Base-by-base conservation (phyloP, 2,888 invertebrate species). In the Parnassius mnemosyne region DNA sequence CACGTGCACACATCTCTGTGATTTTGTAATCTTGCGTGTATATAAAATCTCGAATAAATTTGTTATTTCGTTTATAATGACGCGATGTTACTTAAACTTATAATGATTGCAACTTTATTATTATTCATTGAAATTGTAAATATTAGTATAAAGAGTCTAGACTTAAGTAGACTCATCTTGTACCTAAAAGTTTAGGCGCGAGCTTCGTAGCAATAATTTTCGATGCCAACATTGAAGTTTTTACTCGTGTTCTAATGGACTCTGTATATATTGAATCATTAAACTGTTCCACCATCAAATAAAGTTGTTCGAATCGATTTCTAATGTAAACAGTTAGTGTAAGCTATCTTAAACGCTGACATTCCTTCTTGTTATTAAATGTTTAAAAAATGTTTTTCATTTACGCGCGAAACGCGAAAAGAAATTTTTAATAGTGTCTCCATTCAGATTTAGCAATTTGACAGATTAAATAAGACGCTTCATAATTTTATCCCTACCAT, bases 321-420 rank as follows among this genome's bases (percentile, higher is more conserved):
- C 78, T 78, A 79, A 80, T 78, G 75, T 84, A 79, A 76, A 81
- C 80, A 80, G 74, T 79, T 74, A 76, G 71, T 72, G 73, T 75
- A 85, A 84, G 80, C 86, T 78, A 81, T 78, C 75, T 79, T 87
- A 89, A 90, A 90, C 90, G 90, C 89, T 89, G 88, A 90, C 90
- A 90, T 89, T 89, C 81, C 84, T 82, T 78, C 75, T 73, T 76
- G 71, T 74, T 66, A 71, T 71, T 62, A 70, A 68, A 66, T 66
- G 67, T 57, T 71, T 69, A 66, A 61, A 49, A 63, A 56, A 62
- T 60, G 42, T 61, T 53, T 10, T 42, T 34, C 10, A 42, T 42
- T 16, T 57, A 42, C 53, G 41, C 53, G 49, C 16, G 41, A 42
- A 49, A 43, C 11, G 34, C 16, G 50, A 58, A 66, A 60, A 51